Percentiles rank a stretch among this genome's conserved stretches.
Evolutionary conservation across 1,140 invertebrate genomes (phyloP).

Genomic region (Drosophila eugracilis): DNA sequence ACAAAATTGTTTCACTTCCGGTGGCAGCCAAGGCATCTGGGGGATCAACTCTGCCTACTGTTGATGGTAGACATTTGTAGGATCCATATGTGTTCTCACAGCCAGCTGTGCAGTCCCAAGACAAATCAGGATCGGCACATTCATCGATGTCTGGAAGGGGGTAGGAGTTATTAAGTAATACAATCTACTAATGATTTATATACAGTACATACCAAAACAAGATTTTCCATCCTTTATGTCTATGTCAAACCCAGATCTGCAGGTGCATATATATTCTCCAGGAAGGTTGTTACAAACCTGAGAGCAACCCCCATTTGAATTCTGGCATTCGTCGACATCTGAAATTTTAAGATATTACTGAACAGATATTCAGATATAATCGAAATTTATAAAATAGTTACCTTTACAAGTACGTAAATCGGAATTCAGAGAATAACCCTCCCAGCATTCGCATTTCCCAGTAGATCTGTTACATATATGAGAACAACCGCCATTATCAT

Average conservation of each 20-base stretch:
- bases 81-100: conserved; percentile 90
- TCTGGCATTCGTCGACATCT: conserved; percentile 1
- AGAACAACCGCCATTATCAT: background rate
- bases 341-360: background rate
- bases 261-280: conserved; percentile 90
- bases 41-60: background rate
- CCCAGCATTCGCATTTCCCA: background rate
- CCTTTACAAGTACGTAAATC: background rate
- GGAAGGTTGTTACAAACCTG: conserved; percentile 89
- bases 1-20: conserved; percentile 61
- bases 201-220: conserved; percentile 81
- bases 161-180: background rate
- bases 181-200: background rate
- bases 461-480: background rate
- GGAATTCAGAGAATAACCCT: background rate
- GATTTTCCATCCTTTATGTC: conserved; percentile 40
- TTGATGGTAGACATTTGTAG: conserved; percentile 87
- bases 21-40: conserved; percentile 12
- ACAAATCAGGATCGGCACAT: conserved; percentile 86
- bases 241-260: conserved; percentile 86
- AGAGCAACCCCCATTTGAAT: conserved; percentile 87
- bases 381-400: background rate
- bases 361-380: background rate
- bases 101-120: conserved; percentile 86
- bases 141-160: conserved; percentile 88